Percentiles rank a stretch among this genome's conserved stretches.
phyloP scores from a whole-genome alignment of 2,113 vertebrate genomes.

The Sciurus niger region DNA sequence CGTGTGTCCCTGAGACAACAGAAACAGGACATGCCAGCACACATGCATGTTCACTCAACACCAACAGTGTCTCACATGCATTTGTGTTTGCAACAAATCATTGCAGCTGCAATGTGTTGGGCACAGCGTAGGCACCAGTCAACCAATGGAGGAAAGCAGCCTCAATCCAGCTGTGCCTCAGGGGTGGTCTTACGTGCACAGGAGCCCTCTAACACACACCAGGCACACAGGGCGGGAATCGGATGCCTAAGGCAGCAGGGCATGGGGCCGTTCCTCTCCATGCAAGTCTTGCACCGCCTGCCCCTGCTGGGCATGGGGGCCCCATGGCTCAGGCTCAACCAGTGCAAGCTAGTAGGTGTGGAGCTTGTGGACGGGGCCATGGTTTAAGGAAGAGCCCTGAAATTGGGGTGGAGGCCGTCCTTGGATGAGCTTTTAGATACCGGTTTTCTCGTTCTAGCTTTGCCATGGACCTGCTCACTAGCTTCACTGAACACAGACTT shows the following conservation, averaged over 20 bases:
- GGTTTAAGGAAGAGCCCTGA: background rate
- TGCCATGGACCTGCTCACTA: background rate
- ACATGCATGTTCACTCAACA: rapidly evolving
- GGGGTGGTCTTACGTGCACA: background rate
- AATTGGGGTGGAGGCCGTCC: background rate
- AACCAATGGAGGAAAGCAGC: background rate
- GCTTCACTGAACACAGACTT: background rate
- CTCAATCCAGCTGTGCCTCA: rapidly evolving
- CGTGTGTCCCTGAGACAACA: background rate
- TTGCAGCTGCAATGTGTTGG: background rate
- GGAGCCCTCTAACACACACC: background rate
- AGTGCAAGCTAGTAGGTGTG: background rate
- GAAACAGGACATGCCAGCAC: background rate
- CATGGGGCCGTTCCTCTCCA: background rate
- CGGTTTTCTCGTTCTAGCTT: background rate
- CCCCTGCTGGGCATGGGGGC: background rate
- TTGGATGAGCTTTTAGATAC: background rate
- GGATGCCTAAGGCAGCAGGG: background rate
- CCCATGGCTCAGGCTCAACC: background rate
- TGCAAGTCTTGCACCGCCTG: background rate
- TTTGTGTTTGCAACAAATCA: background rate
- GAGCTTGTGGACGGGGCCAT: background rate
- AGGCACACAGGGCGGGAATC: background rate
- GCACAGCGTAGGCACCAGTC: background rate
- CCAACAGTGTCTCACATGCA: background rate